Conservation (phyloP, 2,113 vertebrate genomes). For the Myiagra hebetior region DNA sequence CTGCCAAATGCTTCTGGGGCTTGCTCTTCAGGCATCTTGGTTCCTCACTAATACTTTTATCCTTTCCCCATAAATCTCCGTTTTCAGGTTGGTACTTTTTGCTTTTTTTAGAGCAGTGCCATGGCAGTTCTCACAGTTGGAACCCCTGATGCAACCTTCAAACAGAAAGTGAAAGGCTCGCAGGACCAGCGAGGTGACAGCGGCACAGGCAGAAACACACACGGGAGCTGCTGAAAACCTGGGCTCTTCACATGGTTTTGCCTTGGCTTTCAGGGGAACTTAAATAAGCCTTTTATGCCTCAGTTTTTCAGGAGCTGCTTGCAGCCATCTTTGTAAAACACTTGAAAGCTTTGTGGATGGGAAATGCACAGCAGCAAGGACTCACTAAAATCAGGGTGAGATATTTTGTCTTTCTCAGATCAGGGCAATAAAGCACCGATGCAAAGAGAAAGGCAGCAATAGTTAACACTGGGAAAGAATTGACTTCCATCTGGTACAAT, state of each 20-base stretch:
- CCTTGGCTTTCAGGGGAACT: not conserved
- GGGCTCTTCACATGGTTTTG: not conserved
- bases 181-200: not conserved
- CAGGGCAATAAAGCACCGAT: not conserved
- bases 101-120: constrained; percentile 1
- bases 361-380: not conserved
- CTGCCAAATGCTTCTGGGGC: constrained; percentile 27
- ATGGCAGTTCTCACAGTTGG: not conserved
- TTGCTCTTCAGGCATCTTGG: not conserved
- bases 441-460: not conserved
- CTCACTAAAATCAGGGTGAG: not conserved
- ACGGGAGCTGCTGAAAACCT: not conserved
- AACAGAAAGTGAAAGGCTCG: constrained; percentile 49
- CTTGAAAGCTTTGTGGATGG: not conserved
- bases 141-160: not conserved
- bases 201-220: not conserved
- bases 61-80: constrained; percentile 37
- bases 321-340: not conserved
- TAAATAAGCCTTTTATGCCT: not conserved
- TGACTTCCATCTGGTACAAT: constrained; percentile 28
- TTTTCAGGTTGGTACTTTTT: not conserved
- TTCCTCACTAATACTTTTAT: constrained; percentile 42
- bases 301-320: not conserved
- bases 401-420: not conserved
- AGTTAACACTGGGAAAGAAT: not conserved